Percentiles rank a stretch among this genome's conserved stretches.
Evolutionary conservation across 2,797 vertebrate genomes (phyloP).

Genomic region (Pristis pectinata): DNA sequence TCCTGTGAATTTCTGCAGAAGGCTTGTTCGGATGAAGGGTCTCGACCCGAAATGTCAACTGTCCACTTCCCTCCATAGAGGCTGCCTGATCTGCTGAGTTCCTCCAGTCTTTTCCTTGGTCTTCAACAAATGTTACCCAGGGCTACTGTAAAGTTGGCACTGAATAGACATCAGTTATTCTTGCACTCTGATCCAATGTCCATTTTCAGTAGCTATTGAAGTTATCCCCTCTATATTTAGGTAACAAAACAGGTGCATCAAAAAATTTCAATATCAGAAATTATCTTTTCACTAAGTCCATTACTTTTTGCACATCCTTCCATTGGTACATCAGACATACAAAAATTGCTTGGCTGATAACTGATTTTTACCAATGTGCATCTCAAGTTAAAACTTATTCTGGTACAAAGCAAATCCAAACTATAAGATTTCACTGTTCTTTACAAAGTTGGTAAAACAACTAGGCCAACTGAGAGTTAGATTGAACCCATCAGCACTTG

Average conservation of each 20-base stretch:
- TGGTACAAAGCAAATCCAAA: neutral
- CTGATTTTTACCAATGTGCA: neutral
- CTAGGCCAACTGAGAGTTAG: neutral
- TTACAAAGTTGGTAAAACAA: neutral
- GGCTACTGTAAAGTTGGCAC: too few relatives aligned
- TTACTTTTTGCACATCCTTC: neutral
- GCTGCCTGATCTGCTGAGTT: too few relatives aligned
- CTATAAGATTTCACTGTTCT: neutral
- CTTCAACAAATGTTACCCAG: too few relatives aligned
- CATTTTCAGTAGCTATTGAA: too few relatives aligned
- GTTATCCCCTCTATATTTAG: neutral
- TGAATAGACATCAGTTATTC: too few relatives aligned
- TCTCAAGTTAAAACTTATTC: neutral
- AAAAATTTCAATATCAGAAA: neutral
- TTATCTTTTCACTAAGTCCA: neutral
- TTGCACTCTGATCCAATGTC: too few relatives aligned
- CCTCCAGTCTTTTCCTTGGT: too few relatives aligned
- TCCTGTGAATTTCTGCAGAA: too few relatives aligned
- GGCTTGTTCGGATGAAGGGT: too few relatives aligned
- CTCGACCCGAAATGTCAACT: too few relatives aligned
- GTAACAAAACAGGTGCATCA: neutral
- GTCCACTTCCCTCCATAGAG: too few relatives aligned
- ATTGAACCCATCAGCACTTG: neutral
- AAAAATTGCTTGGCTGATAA: neutral
- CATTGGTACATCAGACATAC: neutral